Conservation (phyloP, 2,113 vertebrate species). For the Bubalus kerabau region DNA sequence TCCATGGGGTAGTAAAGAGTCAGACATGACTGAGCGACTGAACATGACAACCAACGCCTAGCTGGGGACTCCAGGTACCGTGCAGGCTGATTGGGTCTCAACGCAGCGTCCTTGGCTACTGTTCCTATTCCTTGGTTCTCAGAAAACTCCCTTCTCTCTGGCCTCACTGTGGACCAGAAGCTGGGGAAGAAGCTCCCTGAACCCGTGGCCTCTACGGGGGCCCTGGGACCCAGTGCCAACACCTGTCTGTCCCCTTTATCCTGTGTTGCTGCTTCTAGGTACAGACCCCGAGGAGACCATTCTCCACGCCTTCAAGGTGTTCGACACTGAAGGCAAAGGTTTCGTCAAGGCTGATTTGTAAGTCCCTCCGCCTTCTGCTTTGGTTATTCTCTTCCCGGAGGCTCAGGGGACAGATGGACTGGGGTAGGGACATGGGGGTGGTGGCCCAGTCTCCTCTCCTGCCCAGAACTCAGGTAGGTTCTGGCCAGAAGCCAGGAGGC, state of each 20-base stretch:
- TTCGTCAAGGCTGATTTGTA: constrained; percentile 91
- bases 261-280: constrained; percentile 76
- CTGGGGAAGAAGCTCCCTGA: background rate
- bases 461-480: background rate
- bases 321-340: constrained; percentile 89
- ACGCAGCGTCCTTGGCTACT: fast-evolving
- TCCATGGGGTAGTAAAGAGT: background rate
- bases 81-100: fast-evolving
- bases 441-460: background rate
- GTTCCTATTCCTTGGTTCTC: background rate
- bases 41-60: background rate
- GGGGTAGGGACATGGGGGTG: background rate
- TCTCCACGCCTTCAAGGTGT: constrained; percentile 92
- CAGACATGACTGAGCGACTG: background rate
- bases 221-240: background rate
- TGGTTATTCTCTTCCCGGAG: background rate
- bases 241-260: background rate
- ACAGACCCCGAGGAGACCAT: constrained; percentile 93
- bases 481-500: background rate
- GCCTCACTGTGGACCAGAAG: background rate
- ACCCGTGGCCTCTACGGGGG: background rate
- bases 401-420: background rate
- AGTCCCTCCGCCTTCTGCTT: constrained; percentile 45
- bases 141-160: background rate
- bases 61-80: background rate